A percentile compares a stretch with the other conserved stretches of the same genome.
These are phyloP conservation scores for pig (Sus scrofa) DNA, from an alignment of 2,113 vertebrate genomes.

Conservation along the genomic window T2T-Sscrofa CM000820.6:108480501-108481000, in stretches of 20 bases:
- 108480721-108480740: neutral
- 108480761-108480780: neutral
- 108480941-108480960: neutral
- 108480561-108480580: neutral
- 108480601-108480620: neutral
- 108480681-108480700: neutral
- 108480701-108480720: neutral
- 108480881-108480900: slow-evolving; percentile 1
- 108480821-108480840: slow-evolving; percentile 35
- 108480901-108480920: neutral
- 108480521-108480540: neutral
- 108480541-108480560: neutral
- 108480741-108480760: neutral
- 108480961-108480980: slow-evolving; percentile 47
- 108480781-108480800: neutral
- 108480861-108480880: neutral
- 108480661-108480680: neutral
- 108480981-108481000: neutral
- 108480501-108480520: neutral
- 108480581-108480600: neutral
- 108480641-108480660: neutral
- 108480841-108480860: neutral
- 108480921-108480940: neutral
- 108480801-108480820: neutral
- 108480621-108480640: neutral